Base-by-base conservation (phyloP, 2,797 vertebrate species). In the Neosilurus hyrtlii region DNA sequence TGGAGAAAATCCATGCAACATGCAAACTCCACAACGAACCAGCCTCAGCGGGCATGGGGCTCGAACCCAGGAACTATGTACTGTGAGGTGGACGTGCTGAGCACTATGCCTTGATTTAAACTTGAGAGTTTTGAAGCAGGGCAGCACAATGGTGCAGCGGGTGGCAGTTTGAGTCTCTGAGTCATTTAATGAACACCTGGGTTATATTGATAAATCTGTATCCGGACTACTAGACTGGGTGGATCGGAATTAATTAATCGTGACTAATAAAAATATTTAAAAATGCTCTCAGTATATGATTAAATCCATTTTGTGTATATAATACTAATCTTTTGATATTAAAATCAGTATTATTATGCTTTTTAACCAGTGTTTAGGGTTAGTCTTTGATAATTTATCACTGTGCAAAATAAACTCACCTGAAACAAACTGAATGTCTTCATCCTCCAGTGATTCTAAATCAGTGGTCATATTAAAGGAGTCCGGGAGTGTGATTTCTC, bases 401-500 rank as follows among this genome's bases (percentile, higher is more conserved):
- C 11, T 51, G 22, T 72, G 24, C 80, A 70, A 70, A 75, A 26
- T 14, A 67, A 73, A 37, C 86, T 82, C 16, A 89, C 86, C 86
- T 83, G 83, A 86, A 67, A 82, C 68, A 77, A 52, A 85, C 49
- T 76, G 81, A 51, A 83, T 24, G 18, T 94, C 93, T 43, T 93
- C 93, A 7, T 93, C 93, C 86, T 93, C 92, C 61, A 82, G 71
- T 24, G 89, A 86, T 4, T 88, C 85, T 86, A 90, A 84, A 57
- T 87, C 86, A 84, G 91, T 89, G 86, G 91, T 90, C 74, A 89
- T 81, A 84, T 77, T 91, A 82, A 91, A 91, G 84, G 85, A 88
- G 65, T 87, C 86, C 5, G 94, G 92, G 79, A 94, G 89, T 11
- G 90, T 93, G 82, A 94, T 94, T 86, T 94, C 94, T 88, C 93